Evolutionary conservation across 2,888 invertebrate genomes (phyloP).

Genomic region (Metellina segmentata): DNA sequence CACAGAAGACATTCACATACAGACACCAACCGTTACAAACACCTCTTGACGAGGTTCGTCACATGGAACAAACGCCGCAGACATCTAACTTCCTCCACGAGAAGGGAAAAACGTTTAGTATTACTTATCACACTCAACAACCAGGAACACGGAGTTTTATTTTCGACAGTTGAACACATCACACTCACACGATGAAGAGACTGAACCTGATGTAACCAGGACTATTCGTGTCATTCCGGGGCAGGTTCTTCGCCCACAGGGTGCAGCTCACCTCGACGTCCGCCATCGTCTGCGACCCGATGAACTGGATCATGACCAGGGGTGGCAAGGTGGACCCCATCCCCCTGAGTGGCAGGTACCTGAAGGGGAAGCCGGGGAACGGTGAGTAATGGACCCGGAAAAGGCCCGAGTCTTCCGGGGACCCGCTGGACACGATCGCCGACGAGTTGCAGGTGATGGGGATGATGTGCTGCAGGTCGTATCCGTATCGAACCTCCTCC

Average conservation of each 20-base stretch:
- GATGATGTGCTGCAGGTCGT: conserved; percentile 44
- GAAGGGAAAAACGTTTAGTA: too few relatives aligned
- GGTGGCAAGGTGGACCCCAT: conserved; percentile 50
- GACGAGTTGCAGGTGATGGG: conserved; percentile 57
- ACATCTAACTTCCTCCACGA: too few relatives aligned
- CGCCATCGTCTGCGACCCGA: conserved; percentile 24
- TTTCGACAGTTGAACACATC: too few relatives aligned
- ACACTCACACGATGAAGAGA: conserved; percentile 55
- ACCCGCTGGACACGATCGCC: not conserved
- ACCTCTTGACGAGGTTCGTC: too few relatives aligned
- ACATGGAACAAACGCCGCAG: too few relatives aligned
- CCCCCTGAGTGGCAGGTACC: conserved; percentile 17
- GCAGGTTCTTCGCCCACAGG: conserved; percentile 70
- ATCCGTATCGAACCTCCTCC: conserved; percentile 5
- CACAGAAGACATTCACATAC: too few relatives aligned
- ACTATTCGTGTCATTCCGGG: conserved; percentile 21
- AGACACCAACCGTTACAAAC: too few relatives aligned
- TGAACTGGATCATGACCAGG: conserved; percentile 73
- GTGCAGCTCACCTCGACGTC: conserved; percentile 68
- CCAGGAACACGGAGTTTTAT: too few relatives aligned
- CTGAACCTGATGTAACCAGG: conserved; percentile 53
- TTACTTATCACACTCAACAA: too few relatives aligned
- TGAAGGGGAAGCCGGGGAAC: conserved; percentile 59
- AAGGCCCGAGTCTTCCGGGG: not conserved
- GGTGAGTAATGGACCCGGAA: conserved; percentile 65